A percentile compares a stretch with the other conserved stretches of the same genome.
Conservation (phyloP, 2,888 invertebrate species). For the Calephelis perditalis region DNA sequence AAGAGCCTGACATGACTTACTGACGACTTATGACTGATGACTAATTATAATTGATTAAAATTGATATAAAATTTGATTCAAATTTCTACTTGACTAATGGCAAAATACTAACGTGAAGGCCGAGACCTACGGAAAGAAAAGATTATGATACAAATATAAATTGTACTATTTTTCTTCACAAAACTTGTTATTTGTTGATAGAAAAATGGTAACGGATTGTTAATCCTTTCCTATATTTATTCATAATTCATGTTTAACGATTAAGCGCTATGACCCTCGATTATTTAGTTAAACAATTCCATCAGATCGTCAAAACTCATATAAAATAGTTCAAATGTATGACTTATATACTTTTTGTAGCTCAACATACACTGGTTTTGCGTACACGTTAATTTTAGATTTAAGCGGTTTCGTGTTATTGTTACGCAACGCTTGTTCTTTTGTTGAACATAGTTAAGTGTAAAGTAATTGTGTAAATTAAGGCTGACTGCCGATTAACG, state of each 20-base stretch:
- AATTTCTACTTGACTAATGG: too few species aligned
- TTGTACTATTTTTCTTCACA: neutral
- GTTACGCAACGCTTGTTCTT: constrained; percentile 66
- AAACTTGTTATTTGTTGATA: neutral
- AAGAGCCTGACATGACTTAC: too few species aligned
- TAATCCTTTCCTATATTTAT: constrained; percentile 73
- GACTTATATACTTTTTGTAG: constrained; percentile 25
- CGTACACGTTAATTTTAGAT: constrained; percentile 74
- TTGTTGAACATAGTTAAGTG: constrained; percentile 56
- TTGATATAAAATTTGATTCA: too few species aligned
- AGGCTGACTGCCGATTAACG: constrained; percentile 11
- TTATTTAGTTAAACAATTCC: constrained; percentile 49
- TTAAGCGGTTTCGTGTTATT: constrained; percentile 68
- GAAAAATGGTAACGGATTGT: constrained; percentile 56
- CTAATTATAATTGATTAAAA: too few species aligned
- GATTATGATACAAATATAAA: too few species aligned
- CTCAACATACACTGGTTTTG: constrained; percentile 41
- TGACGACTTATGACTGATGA: too few species aligned
- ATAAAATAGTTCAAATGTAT: constrained; percentile 20
- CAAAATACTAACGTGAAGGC: too few species aligned
- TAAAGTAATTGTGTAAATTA: constrained; percentile 52
- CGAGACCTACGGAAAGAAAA: too few species aligned
- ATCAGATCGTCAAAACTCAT: constrained; percentile 41
- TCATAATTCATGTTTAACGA: constrained; percentile 78
- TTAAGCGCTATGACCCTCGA: constrained; percentile 72